Percentiles rank a stretch among this genome's conserved stretches.
Evolutionary conservation across 2,797 vertebrate species (phyloP).

Genomic region (Eutrigla gurnardus): DNA sequence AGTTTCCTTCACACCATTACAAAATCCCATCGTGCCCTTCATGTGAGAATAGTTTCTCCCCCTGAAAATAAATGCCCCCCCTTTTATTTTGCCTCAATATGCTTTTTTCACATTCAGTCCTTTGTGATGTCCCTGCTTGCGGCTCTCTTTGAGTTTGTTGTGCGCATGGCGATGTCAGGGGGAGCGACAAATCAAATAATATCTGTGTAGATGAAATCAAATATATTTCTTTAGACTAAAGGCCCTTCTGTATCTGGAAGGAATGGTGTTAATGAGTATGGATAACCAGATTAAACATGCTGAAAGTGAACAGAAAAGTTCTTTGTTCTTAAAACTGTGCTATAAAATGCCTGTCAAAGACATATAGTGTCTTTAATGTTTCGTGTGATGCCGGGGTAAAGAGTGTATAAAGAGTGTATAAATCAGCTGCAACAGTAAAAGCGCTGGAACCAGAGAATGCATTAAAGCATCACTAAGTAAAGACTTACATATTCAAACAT

Average conservation of each 20-base stretch:
- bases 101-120: slow-evolving; percentile 13
- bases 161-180: slow-evolving; percentile 6
- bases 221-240: not conserved
- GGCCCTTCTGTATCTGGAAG: not conserved
- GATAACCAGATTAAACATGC: not conserved
- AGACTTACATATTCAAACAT: slow-evolving; percentile 1
- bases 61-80: not conserved
- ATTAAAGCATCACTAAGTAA: not conserved
- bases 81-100: slow-evolving; percentile 22
- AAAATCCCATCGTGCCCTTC: slow-evolving; percentile 33
- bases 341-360: not conserved
- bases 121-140: slow-evolving; percentile 28
- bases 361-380: not conserved
- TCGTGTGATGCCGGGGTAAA: not conserved
- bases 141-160: slow-evolving; percentile 1
- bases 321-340: slow-evolving; percentile 13
- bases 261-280: not conserved
- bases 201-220: not conserved
- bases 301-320: not conserved
- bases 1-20: slow-evolving; percentile 31
- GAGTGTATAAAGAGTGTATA: not conserved
- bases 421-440: not conserved
- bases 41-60: slow-evolving; percentile 29
- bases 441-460: not conserved
- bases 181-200: not conserved